A percentile compares a stretch with the other conserved stretches of the same genome.
Conservation (phyloP, 2,113 vertebrate genomes). For the Tragelaphus strepsiceros region DNA sequence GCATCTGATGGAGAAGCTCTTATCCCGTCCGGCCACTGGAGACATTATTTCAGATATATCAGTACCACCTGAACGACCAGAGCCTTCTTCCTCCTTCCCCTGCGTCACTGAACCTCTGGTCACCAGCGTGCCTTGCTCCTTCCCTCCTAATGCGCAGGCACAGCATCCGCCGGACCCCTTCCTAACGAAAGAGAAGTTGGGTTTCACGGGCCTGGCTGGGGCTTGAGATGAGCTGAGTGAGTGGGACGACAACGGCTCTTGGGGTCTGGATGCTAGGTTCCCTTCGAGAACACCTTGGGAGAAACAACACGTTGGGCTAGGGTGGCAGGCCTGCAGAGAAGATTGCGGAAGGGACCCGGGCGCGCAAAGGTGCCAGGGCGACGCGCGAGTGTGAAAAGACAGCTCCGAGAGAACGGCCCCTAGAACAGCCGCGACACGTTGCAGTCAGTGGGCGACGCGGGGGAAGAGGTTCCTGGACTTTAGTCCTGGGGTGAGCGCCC, state of each 20-base stretch:
- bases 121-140: rapidly evolving
- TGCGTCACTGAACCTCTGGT: rapidly evolving
- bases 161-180: background rate
- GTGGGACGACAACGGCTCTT: background rate
- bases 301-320: background rate
- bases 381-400: background rate
- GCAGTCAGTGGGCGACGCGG: rapidly evolving
- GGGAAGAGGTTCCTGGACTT: background rate
- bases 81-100: background rate
- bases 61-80: background rate
- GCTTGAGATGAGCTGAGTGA: background rate
- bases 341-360: too few species aligned
- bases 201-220: background rate
- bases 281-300: background rate
- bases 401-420: background rate
- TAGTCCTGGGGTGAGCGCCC: conserved; percentile 63
- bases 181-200: conserved; percentile 44
- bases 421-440: rapidly evolving
- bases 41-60: background rate
- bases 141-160: background rate
- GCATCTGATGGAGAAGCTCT: background rate
- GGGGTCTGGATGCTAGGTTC: background rate
- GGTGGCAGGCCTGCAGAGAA: background rate
- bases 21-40: background rate
- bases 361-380: rapidly evolving